phyloP scores from a whole-genome alignment of 2,113 vertebrate species.

The Calypte anna region DNA sequence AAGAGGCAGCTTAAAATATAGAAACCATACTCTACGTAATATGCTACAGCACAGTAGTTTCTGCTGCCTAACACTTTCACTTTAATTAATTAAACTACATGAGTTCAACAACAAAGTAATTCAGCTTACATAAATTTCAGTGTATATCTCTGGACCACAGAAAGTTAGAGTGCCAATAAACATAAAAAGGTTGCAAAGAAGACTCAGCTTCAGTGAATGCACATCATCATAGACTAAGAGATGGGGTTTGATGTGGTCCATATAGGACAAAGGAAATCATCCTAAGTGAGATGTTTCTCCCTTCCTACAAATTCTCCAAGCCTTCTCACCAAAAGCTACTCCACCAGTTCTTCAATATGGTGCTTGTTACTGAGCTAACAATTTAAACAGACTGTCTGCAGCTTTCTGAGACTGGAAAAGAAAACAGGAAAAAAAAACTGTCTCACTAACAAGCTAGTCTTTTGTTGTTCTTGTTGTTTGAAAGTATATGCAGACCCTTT shows the following conservation, averaged over 20 bases:
- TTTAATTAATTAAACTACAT: background rate
- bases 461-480: background rate
- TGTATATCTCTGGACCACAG: background rate
- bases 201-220: background rate
- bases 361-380: background rate
- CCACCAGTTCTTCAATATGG: background rate
- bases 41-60: background rate
- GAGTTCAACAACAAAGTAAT: background rate
- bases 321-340: background rate
- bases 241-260: background rate
- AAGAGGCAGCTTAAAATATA: background rate
- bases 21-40: background rate
- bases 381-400: background rate
- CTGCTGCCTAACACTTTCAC: background rate
- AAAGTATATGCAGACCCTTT: background rate
- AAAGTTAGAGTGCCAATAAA: background rate
- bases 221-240: background rate
- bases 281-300: background rate
- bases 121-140: background rate
- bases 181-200: background rate
- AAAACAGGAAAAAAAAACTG: background rate
- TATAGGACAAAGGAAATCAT: background rate
- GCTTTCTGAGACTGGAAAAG: background rate
- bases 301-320: background rate
- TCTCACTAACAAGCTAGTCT: background rate